A percentile compares a stretch with the other conserved stretches of the same genome.
Evolutionary conservation across 2,113 vertebrate genomes (phyloP).

Genomic region (Anolis sagrei): DNA sequence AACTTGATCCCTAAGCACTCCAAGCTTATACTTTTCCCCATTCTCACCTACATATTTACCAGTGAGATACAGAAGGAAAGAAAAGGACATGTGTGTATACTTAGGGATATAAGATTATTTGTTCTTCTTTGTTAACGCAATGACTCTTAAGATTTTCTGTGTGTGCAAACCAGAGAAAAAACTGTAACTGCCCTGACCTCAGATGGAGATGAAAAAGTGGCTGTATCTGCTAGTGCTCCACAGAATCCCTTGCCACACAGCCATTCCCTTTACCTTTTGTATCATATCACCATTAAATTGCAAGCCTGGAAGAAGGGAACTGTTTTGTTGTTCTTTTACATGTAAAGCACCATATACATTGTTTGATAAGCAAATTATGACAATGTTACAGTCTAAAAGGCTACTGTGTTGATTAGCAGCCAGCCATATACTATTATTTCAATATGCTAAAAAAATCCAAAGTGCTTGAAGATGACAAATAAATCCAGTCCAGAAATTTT

Average conservation of each 20-base stretch:
- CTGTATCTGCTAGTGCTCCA: too few relatives aligned
- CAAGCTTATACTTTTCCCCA: not conserved
- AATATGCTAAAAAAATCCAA: not conserved
- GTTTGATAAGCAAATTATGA: too few relatives aligned
- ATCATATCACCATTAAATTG: too few relatives aligned
- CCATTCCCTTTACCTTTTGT: too few relatives aligned
- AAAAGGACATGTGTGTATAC: not conserved
- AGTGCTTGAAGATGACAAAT: not conserved
- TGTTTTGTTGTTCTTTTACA: too few relatives aligned
- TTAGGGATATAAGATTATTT: not conserved
- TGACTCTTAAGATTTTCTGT: not conserved
- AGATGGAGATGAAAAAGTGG: too few relatives aligned
- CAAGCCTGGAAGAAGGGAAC: too few relatives aligned
- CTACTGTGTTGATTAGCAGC: not conserved
- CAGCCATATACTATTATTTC: not conserved
- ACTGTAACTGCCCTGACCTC: too few relatives aligned
- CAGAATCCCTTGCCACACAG: too few relatives aligned
- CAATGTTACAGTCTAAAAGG: not conserved
- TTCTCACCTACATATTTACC: not conserved
- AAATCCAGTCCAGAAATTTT: not conserved
- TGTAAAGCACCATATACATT: too few relatives aligned
- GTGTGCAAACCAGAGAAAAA: too few relatives aligned
- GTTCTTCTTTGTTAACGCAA: not conserved
- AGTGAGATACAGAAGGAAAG: not conserved
- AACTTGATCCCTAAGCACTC: not conserved